These are phyloP conservation scores for Odontesthes bonariensis DNA, from an alignment of 2,113 vertebrate species.

Conservation along the genomic window DNA sequence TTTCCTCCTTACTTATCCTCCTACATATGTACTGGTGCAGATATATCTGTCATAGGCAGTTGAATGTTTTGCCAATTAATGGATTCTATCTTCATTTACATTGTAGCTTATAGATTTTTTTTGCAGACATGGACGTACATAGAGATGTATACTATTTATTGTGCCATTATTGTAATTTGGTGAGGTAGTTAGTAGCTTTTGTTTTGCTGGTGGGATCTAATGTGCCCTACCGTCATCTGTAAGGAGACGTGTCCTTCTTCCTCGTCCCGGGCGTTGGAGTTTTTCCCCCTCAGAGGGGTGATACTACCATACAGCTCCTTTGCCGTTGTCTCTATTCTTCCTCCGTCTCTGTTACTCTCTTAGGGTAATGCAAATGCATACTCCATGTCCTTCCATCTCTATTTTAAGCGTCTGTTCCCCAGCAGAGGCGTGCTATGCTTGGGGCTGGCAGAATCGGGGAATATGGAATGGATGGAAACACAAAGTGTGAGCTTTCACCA, in stretches of 20 bases:
- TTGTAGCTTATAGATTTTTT: too few species aligned
- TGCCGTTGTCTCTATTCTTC: constrained; percentile 54
- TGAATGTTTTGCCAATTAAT: too few species aligned
- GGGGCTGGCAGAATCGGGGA: constrained; percentile 63
- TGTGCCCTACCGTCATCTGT: constrained; percentile 60
- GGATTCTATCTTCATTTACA: too few species aligned
- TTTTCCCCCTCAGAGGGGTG: constrained; percentile 54
- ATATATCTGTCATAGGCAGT: too few species aligned
- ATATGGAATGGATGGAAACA: constrained; percentile 66
- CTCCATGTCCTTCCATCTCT: constrained; percentile 52
- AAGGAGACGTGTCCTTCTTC: constrained; percentile 70
- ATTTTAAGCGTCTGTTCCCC: constrained; percentile 72
- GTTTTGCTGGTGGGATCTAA: constrained; percentile 51
- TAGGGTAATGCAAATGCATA: constrained; percentile 70
- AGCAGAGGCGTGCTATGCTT: constrained; percentile 55
- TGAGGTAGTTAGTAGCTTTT: constrained; percentile 54
- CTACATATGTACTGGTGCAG: too few species aligned
- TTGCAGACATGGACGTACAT: too few species aligned
- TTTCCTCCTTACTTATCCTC: too few species aligned
- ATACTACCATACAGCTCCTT: constrained; percentile 47
- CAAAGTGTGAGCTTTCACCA: constrained; percentile 36
- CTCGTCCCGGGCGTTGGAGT: constrained; percentile 69
- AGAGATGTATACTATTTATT: not conserved
- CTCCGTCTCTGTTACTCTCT: constrained; percentile 67
- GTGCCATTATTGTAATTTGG: not conserved